Base-by-base conservation (phyloP, 2,113 vertebrate species). In the Phyllostomus hastatus region DNA sequence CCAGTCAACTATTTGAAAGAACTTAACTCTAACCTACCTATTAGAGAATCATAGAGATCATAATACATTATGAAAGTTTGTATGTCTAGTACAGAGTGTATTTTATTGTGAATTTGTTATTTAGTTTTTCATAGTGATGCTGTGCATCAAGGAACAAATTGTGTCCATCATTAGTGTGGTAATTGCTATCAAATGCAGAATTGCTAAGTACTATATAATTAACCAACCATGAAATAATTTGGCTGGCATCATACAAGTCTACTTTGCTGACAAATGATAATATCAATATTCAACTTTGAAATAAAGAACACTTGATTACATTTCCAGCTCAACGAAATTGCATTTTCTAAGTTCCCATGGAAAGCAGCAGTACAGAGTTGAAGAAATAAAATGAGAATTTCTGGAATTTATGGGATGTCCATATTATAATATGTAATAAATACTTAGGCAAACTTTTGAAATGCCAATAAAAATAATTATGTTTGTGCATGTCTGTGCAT, bases 171-270 rank as follows among this genome's bases (percentile, higher is more conserved):
- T 98, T 98, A 98, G 95, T 97, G 83, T 93, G 95, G 84, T 97
- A 98, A 98, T 98, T 97, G 88, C 84, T 96, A 95, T 90, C 98
- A 98, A 98, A 98, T 50, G 46, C 90, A 98, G 95, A 97, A 98
- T 98, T 98, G 57, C 38, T 91, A 93, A 97, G 96, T 91, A 95
- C 76, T 84, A 67, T 97, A 87, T 88, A 98, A 96, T 97, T 98
- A 98, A 98, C 97, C 96, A 98, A 95, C 67, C 98, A 98, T 98
- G 97, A 98, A 98, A 98, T 98, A 98, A 98, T 98, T 98, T 97
- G 96, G 96, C 98, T 97, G 96, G 80, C 61, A 97, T 95, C 91
- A 95, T 87, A 50, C 61, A 98, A 98, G 64, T 92, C 95, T 90
- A 97, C 95, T 94, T 96, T 97, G 94, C 97, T 98, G 94, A 98